A percentile compares a stretch with the other conserved stretches of the same genome.
phyloP scores from a whole-genome alignment of 2,888 invertebrate genomes.

The Ctenicera cuprea region DNA sequence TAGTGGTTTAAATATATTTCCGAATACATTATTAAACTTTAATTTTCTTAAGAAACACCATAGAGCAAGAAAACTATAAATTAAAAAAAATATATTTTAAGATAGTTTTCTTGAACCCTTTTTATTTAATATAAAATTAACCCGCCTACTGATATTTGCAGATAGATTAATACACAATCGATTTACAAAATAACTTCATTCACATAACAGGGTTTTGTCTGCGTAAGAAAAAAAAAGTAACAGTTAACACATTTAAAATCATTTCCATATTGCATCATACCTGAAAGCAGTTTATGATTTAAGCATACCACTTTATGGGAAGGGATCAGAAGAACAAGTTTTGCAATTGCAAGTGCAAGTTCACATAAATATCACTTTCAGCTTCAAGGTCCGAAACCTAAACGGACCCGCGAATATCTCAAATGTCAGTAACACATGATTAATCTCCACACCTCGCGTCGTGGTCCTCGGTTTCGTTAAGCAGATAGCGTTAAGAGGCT shows the following conservation, averaged over 20 bases:
- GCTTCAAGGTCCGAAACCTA: constrained; percentile 44
- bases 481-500: constrained; percentile 47
- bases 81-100: too few relatives aligned
- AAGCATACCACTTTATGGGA: constrained; percentile 33
- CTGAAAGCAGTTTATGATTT: constrained; percentile 23
- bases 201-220: too few relatives aligned
- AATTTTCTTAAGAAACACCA: too few relatives aligned
- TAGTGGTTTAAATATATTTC: too few relatives aligned
- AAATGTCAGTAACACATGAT: constrained; percentile 52
- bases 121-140: too few relatives aligned
- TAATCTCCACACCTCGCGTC: constrained; percentile 53
- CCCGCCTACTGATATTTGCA: too few relatives aligned
- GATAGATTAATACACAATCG: too few relatives aligned
- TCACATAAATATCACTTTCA: constrained; percentile 57
- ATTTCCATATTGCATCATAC: constrained; percentile 25
- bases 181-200: too few relatives aligned
- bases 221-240: background rate
- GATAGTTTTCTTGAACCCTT: too few relatives aligned
- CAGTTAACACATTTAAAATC: background rate
- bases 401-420: constrained; percentile 53
- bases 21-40: too few relatives aligned
- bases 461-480: constrained; percentile 34
- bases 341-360: constrained; percentile 52
- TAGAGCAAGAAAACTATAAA: too few relatives aligned
- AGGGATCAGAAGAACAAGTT: constrained; percentile 46